Evolutionary conservation across 2,113 vertebrate genomes (phyloP).

Genomic region (Trematocara variabile): DNA sequence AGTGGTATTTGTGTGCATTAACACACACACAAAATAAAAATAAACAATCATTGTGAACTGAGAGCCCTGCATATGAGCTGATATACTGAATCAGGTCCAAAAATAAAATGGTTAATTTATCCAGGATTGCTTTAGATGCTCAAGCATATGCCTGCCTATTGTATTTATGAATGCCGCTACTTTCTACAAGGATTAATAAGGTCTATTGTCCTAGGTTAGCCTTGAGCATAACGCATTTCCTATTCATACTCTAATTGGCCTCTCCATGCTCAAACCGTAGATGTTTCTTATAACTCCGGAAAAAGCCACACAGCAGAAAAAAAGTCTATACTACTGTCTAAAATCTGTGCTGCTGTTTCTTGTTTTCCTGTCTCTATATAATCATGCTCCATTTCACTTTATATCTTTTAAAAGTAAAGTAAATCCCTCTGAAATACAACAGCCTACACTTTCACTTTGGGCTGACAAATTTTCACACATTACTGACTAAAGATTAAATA

Average conservation of each 20-base stretch:
- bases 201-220: neutral
- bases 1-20: neutral
- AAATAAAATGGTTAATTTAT: neutral
- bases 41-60: neutral
- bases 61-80: neutral
- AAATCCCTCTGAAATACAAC: slow-evolving; percentile 8
- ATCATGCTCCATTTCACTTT: neutral
- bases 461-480: neutral
- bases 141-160: neutral
- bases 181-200: neutral
- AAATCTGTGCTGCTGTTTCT: neutral
- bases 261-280: neutral
- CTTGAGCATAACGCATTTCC: neutral
- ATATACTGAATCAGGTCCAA: neutral
- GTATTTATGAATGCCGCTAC: neutral
- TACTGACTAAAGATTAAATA: neutral
- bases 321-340: neutral
- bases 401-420: neutral
- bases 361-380: neutral
- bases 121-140: neutral
- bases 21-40: neutral
- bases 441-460: neutral
- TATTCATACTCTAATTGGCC: neutral
- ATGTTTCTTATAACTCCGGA: neutral
- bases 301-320: neutral